phyloP scores from a whole-genome alignment of 2,113 vertebrate species.

The Oxyura jamaicensis region DNA sequence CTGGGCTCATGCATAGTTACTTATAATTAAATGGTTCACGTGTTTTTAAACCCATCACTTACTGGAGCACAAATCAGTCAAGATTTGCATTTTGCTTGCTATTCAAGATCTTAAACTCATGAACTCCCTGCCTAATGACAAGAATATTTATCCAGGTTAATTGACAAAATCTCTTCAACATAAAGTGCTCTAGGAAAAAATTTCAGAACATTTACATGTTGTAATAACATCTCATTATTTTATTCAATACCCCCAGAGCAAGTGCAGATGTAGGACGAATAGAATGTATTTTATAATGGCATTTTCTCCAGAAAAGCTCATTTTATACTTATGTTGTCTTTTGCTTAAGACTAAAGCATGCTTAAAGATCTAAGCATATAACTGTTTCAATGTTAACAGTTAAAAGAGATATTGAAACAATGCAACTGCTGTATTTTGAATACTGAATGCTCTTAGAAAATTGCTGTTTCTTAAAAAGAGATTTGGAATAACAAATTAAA shows the following conservation, averaged over 20 bases:
- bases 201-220: slow-evolving; percentile 31
- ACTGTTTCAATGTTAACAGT: neutral
- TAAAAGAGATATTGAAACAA: neutral
- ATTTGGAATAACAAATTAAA: neutral
- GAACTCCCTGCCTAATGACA: neutral
- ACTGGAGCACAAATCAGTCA: slow-evolving; percentile 2
- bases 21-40: neutral
- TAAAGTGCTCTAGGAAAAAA: slow-evolving; percentile 42
- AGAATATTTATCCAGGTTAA: slow-evolving; percentile 60
- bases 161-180: slow-evolving; percentile 45
- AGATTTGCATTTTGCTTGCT: slow-evolving; percentile 61
- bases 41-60: neutral
- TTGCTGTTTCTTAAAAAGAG: neutral
- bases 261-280: neutral
- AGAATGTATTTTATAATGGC: neutral
- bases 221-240: slow-evolving; percentile 55
- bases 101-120: slow-evolving; percentile 20
- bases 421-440: neutral
- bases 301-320: neutral
- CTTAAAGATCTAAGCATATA: neutral
- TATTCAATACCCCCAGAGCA: neutral
- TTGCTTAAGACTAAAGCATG: neutral
- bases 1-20: neutral
- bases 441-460: neutral
- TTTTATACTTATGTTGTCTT: neutral